Conservation (phyloP, 2,113 vertebrate species). For the Orientallactaga bullata region DNA sequence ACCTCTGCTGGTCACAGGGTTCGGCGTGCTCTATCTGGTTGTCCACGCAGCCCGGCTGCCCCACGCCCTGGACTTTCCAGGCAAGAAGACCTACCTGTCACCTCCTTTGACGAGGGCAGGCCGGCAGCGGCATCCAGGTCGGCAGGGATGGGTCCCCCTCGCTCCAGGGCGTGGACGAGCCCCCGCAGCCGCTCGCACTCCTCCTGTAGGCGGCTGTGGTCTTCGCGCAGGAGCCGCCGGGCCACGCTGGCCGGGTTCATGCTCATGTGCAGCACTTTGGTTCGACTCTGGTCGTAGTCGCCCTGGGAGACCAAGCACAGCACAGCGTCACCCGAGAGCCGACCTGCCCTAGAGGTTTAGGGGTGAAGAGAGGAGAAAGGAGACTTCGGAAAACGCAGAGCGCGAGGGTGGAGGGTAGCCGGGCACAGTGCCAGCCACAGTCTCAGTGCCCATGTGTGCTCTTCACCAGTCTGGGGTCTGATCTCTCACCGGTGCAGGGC, state of each 20-base stretch:
- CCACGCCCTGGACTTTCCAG: neutral
- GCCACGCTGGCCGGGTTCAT: slow-evolving; percentile 93
- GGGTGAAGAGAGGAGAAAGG: neutral
- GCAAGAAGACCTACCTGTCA: slow-evolving; percentile 89
- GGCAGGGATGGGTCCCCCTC: slow-evolving; percentile 80
- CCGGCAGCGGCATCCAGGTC: slow-evolving; percentile 82
- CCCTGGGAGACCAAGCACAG: slow-evolving; percentile 86
- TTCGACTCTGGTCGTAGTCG: slow-evolving; percentile 93
- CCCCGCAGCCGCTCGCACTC: slow-evolving; percentile 91
- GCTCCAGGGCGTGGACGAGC: slow-evolving; percentile 88
- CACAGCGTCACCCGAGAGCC: neutral
- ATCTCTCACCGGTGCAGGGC: neutral
- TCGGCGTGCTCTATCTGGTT: neutral
- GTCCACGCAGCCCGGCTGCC: neutral
- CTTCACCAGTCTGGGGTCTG: neutral
- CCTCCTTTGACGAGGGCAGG: slow-evolving; percentile 91
- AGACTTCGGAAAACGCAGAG: no score
- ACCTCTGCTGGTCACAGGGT: neutral
- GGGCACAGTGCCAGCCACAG: neutral
- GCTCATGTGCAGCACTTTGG: slow-evolving; percentile 93
- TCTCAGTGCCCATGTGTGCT: neutral
- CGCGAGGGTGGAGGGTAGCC: neutral
- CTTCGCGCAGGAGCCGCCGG: slow-evolving; percentile 91
- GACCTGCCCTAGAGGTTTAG: neutral
- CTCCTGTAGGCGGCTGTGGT: slow-evolving; percentile 89